A percentile compares a stretch with the other conserved stretches of the same genome.
Evolutionary conservation across 2,113 vertebrate genomes (phyloP).

Genomic region (Cheirogaleus medius): DNA sequence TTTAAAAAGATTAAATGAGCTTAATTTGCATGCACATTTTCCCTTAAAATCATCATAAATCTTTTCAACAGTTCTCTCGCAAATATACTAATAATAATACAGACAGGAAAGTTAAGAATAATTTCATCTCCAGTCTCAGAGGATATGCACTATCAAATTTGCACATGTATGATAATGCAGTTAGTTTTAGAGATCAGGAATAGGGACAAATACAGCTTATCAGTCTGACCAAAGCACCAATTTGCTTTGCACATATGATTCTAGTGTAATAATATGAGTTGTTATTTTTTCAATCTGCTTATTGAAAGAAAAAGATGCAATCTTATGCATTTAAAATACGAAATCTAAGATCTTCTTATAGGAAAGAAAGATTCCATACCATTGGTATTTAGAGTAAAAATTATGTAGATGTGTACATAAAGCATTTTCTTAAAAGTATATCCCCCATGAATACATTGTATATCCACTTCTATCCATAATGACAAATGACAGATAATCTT

Average conservation of each 20-base stretch:
- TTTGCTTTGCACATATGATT: not conserved
- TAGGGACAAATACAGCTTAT: not conserved
- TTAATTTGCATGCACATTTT: constrained; percentile 27
- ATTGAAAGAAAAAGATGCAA: not conserved
- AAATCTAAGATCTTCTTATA: not conserved
- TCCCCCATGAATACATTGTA: constrained; percentile 12
- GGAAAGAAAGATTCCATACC: not conserved
- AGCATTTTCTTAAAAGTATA: not conserved
- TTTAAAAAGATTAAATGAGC: not conserved
- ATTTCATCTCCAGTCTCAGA: constrained; percentile 54
- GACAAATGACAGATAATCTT: constrained; percentile 63
- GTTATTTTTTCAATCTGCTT: not conserved
- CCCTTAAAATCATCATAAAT: not conserved
- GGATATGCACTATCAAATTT: not conserved
- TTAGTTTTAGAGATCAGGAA: not conserved
- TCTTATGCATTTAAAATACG: not conserved
- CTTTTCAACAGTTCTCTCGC: not conserved
- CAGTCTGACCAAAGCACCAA: not conserved
- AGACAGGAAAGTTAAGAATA: not conserved
- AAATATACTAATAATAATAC: not conserved
- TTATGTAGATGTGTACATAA: not conserved
- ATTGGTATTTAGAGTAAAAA: not conserved
- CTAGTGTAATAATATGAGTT: not conserved
- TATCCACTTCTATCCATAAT: not conserved
- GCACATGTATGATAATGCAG: not conserved